A percentile compares a stretch with the other conserved stretches of the same genome.
phyloP scores from a whole-genome alignment of 2,888 invertebrate genomes.

The Alloscopus bannaensis region DNA sequence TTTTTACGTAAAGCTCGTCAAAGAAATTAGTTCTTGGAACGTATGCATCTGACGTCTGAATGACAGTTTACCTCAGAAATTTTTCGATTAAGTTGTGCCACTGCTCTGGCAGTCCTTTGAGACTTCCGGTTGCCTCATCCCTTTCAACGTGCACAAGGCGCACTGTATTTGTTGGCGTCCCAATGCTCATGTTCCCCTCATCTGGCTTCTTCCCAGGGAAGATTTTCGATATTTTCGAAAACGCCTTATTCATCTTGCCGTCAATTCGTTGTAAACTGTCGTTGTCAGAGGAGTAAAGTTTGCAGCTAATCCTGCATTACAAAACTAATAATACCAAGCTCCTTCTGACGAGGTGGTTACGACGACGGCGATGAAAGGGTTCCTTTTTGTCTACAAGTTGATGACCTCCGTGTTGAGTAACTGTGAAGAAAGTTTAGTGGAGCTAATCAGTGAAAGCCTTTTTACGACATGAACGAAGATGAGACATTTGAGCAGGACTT shows the following conservation, averaged over 20 bases:
- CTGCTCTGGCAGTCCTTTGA: conserved; percentile 89
- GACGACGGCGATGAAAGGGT: background rate
- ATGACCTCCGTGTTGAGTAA: background rate
- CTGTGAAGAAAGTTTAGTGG: too few relatives aligned
- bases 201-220: conserved; percentile 40
- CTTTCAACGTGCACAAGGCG: conserved; percentile 89
- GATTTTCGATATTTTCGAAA: conserved; percentile 32
- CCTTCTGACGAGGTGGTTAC: background rate
- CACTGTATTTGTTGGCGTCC: conserved; percentile 89
- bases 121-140: conserved; percentile 86
- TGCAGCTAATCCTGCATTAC: background rate
- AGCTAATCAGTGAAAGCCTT: too few relatives aligned
- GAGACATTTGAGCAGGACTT: too few relatives aligned
- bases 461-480: too few relatives aligned
- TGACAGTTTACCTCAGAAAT: conserved; percentile 82
- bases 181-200: conserved; percentile 78
- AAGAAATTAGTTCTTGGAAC: background rate
- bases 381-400: background rate
- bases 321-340: background rate
- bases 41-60: conserved; percentile 13
- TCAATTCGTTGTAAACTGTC: background rate
- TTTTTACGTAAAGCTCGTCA: background rate
- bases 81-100: conserved; percentile 88
- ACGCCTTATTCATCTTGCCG: conserved; percentile 33
- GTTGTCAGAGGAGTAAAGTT: conserved; percentile 5